phyloP scores from a whole-genome alignment of 2,888 invertebrate genomes.

The Ditula angustiorana region DNA sequence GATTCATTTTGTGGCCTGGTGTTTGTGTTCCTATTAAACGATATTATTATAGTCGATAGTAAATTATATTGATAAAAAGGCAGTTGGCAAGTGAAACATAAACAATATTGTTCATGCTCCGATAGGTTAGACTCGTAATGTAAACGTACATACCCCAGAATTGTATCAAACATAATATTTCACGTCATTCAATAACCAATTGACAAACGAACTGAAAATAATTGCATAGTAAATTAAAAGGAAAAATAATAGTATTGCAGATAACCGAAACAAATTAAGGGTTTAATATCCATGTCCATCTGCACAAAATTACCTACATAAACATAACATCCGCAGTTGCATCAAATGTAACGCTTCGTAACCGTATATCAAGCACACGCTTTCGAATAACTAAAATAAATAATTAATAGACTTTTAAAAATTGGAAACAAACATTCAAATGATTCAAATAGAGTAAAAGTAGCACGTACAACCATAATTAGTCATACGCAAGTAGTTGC shows the following conservation, averaged over 20 bases:
- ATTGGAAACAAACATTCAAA: neutral
- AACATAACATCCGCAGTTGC: too few relatives aligned
- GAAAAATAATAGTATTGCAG: too few relatives aligned
- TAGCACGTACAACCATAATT: conserved; percentile 59
- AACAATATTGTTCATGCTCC: neutral
- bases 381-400: too few relatives aligned
- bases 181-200: neutral
- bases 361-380: too few relatives aligned
- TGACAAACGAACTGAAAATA: neutral
- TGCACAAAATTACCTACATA: too few relatives aligned
- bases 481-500: conserved; percentile 55
- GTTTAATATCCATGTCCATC: too few relatives aligned
- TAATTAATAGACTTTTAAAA: neutral
- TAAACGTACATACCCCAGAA: conserved; percentile 6
- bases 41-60: neutral
- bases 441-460: conserved; percentile 31
- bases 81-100: neutral
- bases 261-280: too few relatives aligned
- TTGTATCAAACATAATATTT: neutral
- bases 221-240: too few relatives aligned
- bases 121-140: conserved; percentile 47
- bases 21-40: neutral
- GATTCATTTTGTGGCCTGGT: neutral
- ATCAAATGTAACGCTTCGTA: too few relatives aligned
- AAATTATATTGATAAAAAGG: neutral